Conservation (phyloP, 2,113 vertebrate species). For the Anolis sagrei region DNA sequence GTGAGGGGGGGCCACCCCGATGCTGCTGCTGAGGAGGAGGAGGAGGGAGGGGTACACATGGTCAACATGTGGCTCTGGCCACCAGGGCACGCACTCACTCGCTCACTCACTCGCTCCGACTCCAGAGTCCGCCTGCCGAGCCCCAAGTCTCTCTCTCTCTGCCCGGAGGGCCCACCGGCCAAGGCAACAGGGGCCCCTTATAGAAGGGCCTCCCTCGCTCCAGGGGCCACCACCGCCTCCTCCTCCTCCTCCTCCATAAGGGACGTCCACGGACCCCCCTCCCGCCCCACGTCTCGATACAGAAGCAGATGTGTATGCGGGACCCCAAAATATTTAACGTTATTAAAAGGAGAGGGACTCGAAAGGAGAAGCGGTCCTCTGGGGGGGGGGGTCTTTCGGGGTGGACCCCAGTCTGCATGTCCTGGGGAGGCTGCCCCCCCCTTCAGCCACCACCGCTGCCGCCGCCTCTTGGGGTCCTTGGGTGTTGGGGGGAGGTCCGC, state of each 20-base stretch:
- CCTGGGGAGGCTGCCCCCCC: no score
- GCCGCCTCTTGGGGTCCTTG: no score
- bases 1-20: slow-evolving; percentile 29
- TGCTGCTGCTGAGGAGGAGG: not conserved
- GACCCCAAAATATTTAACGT: slow-evolving; percentile 35
- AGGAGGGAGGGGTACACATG: slow-evolving; percentile 4
- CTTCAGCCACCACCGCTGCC: no score
- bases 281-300: slow-evolving; percentile 10
- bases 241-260: not conserved
- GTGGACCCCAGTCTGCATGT: no score
- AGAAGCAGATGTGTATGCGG: slow-evolving; percentile 7
- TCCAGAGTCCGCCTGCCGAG: no score
- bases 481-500: no score
- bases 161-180: no score
- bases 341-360: slow-evolving; percentile 2
- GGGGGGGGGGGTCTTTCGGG: not conserved
- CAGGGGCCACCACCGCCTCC: no score
- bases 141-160: no score
- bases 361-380: not conserved
- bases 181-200: not conserved
- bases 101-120: not conserved
- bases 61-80: slow-evolving; percentile 42
- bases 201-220: not conserved
- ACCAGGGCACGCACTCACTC: slow-evolving; percentile 29
- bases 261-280: no score